Conservation (phyloP, 1,140 invertebrate genomes). For the Brachionus paranguensis region DNA sequence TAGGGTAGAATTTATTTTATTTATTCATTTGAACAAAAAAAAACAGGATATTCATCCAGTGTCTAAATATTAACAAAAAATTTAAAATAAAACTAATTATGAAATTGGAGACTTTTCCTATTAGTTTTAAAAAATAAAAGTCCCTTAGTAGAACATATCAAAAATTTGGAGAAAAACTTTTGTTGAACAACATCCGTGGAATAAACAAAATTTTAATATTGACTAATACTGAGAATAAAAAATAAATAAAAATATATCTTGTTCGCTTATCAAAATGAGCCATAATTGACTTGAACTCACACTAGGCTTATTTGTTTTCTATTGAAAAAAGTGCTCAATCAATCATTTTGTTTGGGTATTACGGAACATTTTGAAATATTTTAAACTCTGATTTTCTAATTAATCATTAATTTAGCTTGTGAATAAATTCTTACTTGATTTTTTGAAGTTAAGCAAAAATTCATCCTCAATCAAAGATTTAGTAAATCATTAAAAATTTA, state of each 20-base stretch:
- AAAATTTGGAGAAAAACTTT: neutral
- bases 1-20: no score
- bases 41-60: no score
- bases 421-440: neutral
- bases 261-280: neutral
- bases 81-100: no score
- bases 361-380: neutral
- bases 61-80: no score
- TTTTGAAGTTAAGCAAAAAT: neutral
- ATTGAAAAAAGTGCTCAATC: neutral
- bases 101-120: no score
- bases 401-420: neutral
- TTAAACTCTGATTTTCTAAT: conserved; percentile 20
- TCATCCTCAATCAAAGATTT: conserved; percentile 20
- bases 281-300: neutral
- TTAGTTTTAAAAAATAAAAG: no score
- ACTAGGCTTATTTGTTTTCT: neutral
- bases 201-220: neutral
- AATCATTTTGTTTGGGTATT: neutral
- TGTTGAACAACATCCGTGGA: neutral
- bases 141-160: no score
- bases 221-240: neutral
- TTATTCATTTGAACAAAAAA: no score
- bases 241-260: neutral
- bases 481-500: neutral